Evolutionary conservation across 2,888 invertebrate species (phyloP).

Genomic region (Xestia ashworthii): DNA sequence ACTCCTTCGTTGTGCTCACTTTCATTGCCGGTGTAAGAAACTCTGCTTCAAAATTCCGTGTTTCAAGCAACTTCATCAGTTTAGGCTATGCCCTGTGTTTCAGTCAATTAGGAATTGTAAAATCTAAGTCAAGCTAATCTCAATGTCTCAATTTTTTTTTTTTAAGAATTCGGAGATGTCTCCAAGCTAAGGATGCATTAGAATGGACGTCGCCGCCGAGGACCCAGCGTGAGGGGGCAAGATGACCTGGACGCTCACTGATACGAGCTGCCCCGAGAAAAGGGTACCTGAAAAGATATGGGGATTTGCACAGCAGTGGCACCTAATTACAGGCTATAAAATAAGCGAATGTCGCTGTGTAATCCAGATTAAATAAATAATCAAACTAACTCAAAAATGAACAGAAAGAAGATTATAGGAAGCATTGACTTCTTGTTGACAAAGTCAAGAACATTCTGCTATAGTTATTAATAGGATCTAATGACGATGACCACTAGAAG

Average conservation of each 20-base stretch:
- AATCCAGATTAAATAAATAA: neutral
- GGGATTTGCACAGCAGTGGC: neutral
- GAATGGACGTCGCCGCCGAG: neutral
- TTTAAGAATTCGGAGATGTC: neutral
- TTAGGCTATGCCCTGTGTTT: neutral
- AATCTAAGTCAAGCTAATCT: neutral
- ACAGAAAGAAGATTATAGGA: neutral
- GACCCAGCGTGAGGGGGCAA: neutral
- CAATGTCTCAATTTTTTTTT: neutral
- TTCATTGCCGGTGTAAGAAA: neutral
- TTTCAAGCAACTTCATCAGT: neutral
- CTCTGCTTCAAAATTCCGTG: neutral
- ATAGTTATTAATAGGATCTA: constrained; percentile 26
- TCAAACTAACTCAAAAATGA: neutral
- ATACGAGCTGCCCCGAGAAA: neutral
- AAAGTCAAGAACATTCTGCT: neutral
- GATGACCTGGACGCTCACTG: neutral
- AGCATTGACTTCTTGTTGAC: neutral
- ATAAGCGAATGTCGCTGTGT: neutral
- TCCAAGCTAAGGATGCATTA: neutral
- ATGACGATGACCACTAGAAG: constrained; percentile 8
- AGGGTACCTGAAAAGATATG: neutral
- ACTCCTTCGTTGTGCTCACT: neutral
- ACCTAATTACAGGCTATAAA: neutral
- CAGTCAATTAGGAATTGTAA: neutral